Base-by-base conservation (phyloP, 1,140 invertebrate genomes). In the Scylla paramamosain region DNA sequence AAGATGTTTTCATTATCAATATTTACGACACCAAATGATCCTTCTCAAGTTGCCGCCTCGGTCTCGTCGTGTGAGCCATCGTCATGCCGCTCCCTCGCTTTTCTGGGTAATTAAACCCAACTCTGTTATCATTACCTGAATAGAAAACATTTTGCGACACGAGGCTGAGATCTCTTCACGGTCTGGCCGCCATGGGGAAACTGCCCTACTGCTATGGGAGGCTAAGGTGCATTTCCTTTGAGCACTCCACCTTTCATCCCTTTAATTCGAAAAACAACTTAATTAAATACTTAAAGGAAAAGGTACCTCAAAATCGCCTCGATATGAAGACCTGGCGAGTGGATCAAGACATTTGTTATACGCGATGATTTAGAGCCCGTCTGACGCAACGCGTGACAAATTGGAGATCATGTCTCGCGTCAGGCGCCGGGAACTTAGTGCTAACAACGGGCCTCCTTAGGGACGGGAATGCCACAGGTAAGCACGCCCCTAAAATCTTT, bases 1-100 rank as follows among this genome's bases (percentile, higher is more conserved):
- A 91, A 77, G 90, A 91, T 77, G 52, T 91, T 77, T 91, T 67
- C 52, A 91, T 77, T 77, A 91, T 77, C 52, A 67, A 77, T 77
- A 91, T 91, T 91, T 77, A 77, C 52, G 90, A 91, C 90, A 91
- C 29, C 52, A 91, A 91, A 91, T 91, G 90, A 91, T 91, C 52
- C 52, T 77, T 91, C 90, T 91, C 90, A 91, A 91, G 52, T 91
- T 91, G 52, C 90, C 52, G 90, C 59, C 90, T 39, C 59, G 20
- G 67, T 20, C 32, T n/a, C 59, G 28, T 10, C 67, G 90, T 32
- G 67, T 77, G 90, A 91, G 90, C 32, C 28, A 32, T 46, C 90
- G 59, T 77, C 90, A 91, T 77, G 90, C 90, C 90, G 52, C 59
- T 46, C 29, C 59, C 90, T 91, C 59, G 52, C 52, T 32, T 91